A percentile compares a stretch with the other conserved stretches of the same genome.
These are phyloP conservation scores for Periplaneta americana DNA, from an alignment of 1,140 invertebrate genomes.

Conservation along the genomic window DNA sequence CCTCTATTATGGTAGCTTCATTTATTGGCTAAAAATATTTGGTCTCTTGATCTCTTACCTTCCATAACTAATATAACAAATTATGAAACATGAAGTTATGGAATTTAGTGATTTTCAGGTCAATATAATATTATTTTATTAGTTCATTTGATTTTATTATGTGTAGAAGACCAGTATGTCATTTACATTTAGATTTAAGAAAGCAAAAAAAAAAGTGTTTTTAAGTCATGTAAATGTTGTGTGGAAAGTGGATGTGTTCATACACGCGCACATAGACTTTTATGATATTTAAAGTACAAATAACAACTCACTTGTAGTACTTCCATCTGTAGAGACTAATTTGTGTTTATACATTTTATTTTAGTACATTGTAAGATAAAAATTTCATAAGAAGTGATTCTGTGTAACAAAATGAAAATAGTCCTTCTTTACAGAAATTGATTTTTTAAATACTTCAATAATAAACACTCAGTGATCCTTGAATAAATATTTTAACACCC, in stretches of 20 bases:
- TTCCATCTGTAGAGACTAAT: neutral
- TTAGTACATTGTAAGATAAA: neutral
- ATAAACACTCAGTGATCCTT: neutral
- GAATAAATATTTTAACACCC: neutral
- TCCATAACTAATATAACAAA: too few relatives aligned
- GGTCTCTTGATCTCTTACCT: too few relatives aligned
- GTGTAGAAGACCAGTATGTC: neutral
- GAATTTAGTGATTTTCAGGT: neutral
- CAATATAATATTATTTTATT: neutral
- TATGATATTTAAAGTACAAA: neutral
- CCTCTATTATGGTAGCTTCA: too few relatives aligned
- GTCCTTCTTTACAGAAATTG: neutral
- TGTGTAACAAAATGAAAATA: neutral
- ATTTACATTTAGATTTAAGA: neutral
- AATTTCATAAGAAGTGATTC: neutral
- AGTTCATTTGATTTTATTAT: neutral
- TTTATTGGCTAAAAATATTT: too few relatives aligned
- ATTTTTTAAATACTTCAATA: neutral
- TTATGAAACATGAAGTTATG: too few relatives aligned
- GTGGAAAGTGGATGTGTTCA: neutral
- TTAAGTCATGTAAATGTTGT: neutral
- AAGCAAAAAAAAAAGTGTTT: neutral
- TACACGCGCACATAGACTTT: neutral
- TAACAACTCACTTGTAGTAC: neutral
- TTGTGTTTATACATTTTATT: neutral